phyloP scores from a whole-genome alignment of 1,140 invertebrate species.

The Aphelinus certus region DNA sequence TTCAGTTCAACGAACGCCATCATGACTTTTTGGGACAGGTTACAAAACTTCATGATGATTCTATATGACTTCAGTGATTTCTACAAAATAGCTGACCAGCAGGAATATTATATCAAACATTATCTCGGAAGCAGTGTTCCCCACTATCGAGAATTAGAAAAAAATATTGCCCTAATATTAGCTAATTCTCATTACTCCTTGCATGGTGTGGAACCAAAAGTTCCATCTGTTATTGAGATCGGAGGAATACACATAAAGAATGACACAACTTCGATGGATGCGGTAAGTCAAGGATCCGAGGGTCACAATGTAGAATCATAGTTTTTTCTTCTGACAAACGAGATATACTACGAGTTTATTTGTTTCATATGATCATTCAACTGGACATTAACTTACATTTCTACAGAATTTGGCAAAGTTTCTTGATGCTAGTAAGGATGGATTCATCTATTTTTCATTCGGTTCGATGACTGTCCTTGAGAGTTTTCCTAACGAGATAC shows the following conservation, averaged over 20 bases:
- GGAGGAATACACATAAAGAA: slow-evolving; percentile 57
- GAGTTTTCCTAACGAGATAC: slow-evolving; percentile 55
- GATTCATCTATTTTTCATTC: slow-evolving; percentile 78
- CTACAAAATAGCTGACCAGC: no score
- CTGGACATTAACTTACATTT: background rate
- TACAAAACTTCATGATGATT: no score
- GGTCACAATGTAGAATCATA: no score
- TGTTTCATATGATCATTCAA: no score
- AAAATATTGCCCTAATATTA: background rate
- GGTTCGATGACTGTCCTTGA: slow-evolving; percentile 76
- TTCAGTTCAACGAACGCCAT: no score
- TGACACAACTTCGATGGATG: slow-evolving; percentile 37
- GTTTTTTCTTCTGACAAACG: no score
- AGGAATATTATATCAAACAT: no score
- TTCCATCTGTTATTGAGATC: background rate
- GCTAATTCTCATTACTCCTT: background rate
- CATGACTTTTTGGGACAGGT: no score
- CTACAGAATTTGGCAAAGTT: slow-evolving; percentile 72
- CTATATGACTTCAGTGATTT: no score
- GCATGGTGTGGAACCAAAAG: background rate
- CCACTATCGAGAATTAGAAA: slow-evolving; percentile 42
- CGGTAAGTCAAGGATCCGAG: slow-evolving; percentile 39
- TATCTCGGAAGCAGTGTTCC: slow-evolving; percentile 61
- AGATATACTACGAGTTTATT: no score
- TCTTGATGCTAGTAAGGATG: slow-evolving; percentile 72